Conservation (phyloP, 2,797 vertebrate genomes). For the Spinibarbus caldwelli region DNA sequence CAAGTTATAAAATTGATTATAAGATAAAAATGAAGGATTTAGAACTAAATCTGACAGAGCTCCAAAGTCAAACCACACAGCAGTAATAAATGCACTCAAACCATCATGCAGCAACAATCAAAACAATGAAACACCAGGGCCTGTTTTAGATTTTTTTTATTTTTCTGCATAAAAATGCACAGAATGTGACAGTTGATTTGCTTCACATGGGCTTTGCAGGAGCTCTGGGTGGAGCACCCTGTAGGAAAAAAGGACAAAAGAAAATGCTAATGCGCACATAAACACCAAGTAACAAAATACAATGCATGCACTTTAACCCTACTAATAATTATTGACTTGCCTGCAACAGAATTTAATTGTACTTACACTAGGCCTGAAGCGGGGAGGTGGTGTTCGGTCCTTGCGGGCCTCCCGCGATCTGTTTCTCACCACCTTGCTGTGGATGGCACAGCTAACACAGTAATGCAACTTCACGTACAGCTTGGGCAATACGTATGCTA, state of each 20-base stretch:
- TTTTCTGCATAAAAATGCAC: constrained; percentile 46
- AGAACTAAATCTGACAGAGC: neutral
- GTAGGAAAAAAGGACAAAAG: constrained; percentile 34
- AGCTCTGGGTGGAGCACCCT: constrained; percentile 80
- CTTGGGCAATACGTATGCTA: constrained; percentile 90
- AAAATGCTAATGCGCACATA: neutral
- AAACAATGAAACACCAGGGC: neutral
- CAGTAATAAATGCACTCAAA: neutral
- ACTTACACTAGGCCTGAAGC: constrained; percentile 63
- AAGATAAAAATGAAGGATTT: neutral
- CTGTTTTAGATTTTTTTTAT: constrained; percentile 41
- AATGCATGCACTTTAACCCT: neutral
- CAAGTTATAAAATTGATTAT: neutral
- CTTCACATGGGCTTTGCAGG: constrained; percentile 81
- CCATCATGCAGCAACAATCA: neutral
- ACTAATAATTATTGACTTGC: neutral
- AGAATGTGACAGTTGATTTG: constrained; percentile 9
- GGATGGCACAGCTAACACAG: constrained; percentile 95
- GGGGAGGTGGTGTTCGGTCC: constrained; percentile 86
- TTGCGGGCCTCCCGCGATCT: constrained; percentile 91
- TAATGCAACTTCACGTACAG: constrained; percentile 96
- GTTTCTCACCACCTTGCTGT: constrained; percentile 95
- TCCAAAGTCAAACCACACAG: neutral
- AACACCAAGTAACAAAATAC: neutral
- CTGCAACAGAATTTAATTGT: neutral